These are phyloP conservation scores for Pelobates fuscus DNA, from an alignment of 2,113 vertebrate species.

Conservation along the genomic window DNA sequence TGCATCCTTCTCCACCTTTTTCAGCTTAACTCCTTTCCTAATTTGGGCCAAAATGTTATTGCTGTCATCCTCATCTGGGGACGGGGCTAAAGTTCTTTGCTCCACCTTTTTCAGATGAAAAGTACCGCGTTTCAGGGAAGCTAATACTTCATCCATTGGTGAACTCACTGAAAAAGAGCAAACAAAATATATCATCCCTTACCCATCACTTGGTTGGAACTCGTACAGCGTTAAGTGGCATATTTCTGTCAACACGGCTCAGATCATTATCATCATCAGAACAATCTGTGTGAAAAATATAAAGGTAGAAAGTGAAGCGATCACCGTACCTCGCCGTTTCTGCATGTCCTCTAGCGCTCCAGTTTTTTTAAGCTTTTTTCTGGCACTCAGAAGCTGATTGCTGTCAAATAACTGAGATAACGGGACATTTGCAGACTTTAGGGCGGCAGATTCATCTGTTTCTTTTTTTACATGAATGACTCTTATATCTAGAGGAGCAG, in stretches of 20 bases:
- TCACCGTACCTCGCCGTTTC: conserved; percentile 82
- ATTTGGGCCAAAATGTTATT: conserved; percentile 98
- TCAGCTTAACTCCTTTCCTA: conserved; percentile 91
- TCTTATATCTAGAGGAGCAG: conserved; percentile 55
- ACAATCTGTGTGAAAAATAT: no score
- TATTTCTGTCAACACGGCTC: no score
- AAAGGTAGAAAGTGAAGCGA: conserved; percentile 37
- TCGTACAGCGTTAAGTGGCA: no score
- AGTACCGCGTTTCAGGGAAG: conserved; percentile 93
- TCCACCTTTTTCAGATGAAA: conserved; percentile 96
- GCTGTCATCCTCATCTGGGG: conserved; percentile 88
- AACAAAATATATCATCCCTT: no score
- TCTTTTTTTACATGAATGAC: conserved; percentile 61
- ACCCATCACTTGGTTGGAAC: no score
- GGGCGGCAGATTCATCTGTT: conserved; percentile 65
- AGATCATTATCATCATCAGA: no score
- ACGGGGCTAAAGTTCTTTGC: conserved; percentile 87
- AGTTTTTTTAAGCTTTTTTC: conserved; percentile 91
- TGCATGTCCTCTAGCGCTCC: conserved; percentile 83
- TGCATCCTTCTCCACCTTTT: conserved; percentile 88
- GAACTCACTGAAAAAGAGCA: conserved; percentile 79
- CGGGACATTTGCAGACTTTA: conserved; percentile 60
- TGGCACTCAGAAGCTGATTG: conserved; percentile 89
- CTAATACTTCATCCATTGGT: conserved; percentile 97
- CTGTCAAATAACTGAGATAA: conserved; percentile 90